Percentiles rank a stretch among this genome's conserved stretches.
Conservation (phyloP, 2,113 vertebrate species). For the Scortum barcoo region DNA sequence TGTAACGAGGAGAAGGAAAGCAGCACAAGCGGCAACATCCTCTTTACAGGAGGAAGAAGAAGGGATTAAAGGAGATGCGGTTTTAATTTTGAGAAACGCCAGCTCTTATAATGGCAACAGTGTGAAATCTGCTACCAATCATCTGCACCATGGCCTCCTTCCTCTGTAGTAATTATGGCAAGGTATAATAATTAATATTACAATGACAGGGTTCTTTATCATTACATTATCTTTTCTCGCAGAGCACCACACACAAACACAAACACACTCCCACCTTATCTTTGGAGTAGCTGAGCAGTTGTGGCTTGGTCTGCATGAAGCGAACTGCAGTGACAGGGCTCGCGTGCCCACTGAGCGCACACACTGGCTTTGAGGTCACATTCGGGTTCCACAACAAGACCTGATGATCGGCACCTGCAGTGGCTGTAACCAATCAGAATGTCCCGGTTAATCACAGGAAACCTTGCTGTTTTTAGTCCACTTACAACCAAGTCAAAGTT, state of each 20-base stretch:
- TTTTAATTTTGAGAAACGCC: constrained; percentile 30
- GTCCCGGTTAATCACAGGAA: constrained; percentile 13
- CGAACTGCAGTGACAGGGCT: constrained; percentile 83
- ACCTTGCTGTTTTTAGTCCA: neutral
- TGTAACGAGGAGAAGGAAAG: constrained; percentile 45
- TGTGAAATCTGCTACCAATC: constrained; percentile 20
- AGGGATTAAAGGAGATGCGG: constrained; percentile 21
- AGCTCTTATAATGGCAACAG: constrained; percentile 11
- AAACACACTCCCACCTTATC: constrained; percentile 84
- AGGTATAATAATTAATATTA: constrained; percentile 48
- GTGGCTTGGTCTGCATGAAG: constrained; percentile 85
- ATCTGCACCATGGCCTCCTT: constrained; percentile 7
- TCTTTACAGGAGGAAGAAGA: constrained; percentile 34
- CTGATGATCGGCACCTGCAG: constrained; percentile 86
- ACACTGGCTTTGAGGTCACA: constrained; percentile 84
- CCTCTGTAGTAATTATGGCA: constrained; percentile 37
- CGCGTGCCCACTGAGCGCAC: constrained; percentile 84
- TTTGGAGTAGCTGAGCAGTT: constrained; percentile 89
- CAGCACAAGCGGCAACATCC: constrained; percentile 51
- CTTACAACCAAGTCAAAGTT: constrained; percentile 8
- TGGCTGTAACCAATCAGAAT: constrained; percentile 79
- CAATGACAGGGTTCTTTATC: constrained; percentile 32
- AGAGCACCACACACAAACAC: neutral
- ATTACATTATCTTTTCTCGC: constrained; percentile 18
- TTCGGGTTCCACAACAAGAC: constrained; percentile 90